Base-by-base conservation (phyloP, 2,797 vertebrate genomes). In the Ctenochaetus hawaiiensis region DNA sequence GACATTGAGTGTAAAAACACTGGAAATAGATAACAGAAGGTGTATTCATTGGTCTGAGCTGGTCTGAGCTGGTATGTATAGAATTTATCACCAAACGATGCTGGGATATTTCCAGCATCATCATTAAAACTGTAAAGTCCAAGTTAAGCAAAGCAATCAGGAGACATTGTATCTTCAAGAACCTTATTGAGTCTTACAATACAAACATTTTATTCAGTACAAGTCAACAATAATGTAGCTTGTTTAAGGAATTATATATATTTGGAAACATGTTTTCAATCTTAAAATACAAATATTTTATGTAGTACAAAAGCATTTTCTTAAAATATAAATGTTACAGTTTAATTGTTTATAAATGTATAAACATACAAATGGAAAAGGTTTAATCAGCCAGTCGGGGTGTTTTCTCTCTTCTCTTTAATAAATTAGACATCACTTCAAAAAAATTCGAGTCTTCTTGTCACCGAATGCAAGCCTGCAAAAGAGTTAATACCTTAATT, bases 401-500 rank as follows among this genome's bases (percentile, higher is more conserved):
- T 6, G 22, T 51, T 17, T 11, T 43, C 13, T 17, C 8, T 22
- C 18, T 20, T 44, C 5, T 78, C 64, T 53, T 30, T 9, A 39
- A 65, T 66, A 53, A 58, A 67, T 43, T 17, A 47, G 14, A 34
- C n/a, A 0, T 94, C 65, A 94, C 76, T 93, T 94, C 22, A 94
- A 79, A 61, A 93, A 0, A 65, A 94, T 13, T 5, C 93, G 87
- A 6, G 81, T 93, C 72, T 86, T 93, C 66, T 80, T 80, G 74
- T 95, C 94, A 23, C 95, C 95, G 11, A 95, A 66, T 68, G 95
- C 6, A 73, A 95, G 63, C 83, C 94, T 96, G 87, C 10, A 70
- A 80, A 67, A 72, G 8, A 83, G 54, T 0, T 39, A 0, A 81
- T 0, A 56, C 17, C 20, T 56, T 16, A 72, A 44, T 73, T 2